Conservation (phyloP, 2,888 invertebrate genomes). For the Mythimna loreyi region DNA sequence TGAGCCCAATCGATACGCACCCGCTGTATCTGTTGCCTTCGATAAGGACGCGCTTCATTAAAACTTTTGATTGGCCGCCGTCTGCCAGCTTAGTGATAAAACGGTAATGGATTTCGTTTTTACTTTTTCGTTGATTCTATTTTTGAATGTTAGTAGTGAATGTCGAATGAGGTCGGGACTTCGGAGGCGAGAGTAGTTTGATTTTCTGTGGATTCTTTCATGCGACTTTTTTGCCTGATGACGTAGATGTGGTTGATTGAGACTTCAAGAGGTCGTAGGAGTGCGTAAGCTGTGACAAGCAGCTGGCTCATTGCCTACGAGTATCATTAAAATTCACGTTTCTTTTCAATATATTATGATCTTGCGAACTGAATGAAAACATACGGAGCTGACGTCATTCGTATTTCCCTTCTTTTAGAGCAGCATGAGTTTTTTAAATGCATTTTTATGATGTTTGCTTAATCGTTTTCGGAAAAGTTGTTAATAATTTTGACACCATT, state of each 20-base stretch:
- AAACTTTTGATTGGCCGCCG: slow-evolving; percentile 72
- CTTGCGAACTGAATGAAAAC: slow-evolving; percentile 52
- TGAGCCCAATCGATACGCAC: slow-evolving; percentile 82
- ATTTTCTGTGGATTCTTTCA: slow-evolving; percentile 24
- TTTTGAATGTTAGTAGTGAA: slow-evolving; percentile 26
- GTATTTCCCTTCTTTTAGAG: slow-evolving; percentile 9
- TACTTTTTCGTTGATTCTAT: slow-evolving; percentile 35
- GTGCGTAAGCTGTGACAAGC: slow-evolving; percentile 29
- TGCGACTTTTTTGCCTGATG: slow-evolving; percentile 37
- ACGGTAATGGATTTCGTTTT: slow-evolving; percentile 65
- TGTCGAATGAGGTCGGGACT: slow-evolving; percentile 38
- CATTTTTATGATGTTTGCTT: background rate
- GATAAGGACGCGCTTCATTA: slow-evolving; percentile 73
- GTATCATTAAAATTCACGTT: slow-evolving; percentile 45
- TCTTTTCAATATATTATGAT: slow-evolving; percentile 19
- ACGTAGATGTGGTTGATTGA: slow-evolving; percentile 43
- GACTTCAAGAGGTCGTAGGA: slow-evolving; percentile 11
- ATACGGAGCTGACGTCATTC: slow-evolving; percentile 8
- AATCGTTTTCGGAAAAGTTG: slow-evolving; percentile 6
- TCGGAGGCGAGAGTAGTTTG: slow-evolving; percentile 1
- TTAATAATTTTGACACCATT: slow-evolving; percentile 18
- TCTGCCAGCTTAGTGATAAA: slow-evolving; percentile 63
- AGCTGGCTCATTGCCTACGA: slow-evolving; percentile 57
- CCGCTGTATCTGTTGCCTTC: slow-evolving; percentile 69
- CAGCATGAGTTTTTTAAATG: background rate